phyloP scores from a whole-genome alignment of 2,113 vertebrate genomes.

The Clarias macrocephalus region DNA sequence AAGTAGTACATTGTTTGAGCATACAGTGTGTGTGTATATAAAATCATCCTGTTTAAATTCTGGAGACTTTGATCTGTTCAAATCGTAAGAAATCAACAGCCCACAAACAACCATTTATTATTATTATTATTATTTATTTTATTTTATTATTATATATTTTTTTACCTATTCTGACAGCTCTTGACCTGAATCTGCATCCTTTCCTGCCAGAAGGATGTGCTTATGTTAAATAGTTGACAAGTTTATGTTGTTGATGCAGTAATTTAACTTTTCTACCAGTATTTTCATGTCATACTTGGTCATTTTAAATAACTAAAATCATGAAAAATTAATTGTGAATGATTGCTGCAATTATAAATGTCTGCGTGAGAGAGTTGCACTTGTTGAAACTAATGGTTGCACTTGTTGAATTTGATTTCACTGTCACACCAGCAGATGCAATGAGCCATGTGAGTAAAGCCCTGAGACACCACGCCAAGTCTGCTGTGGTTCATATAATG shows the following conservation, averaged over 20 bases:
- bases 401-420: slow-evolving; percentile 45
- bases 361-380: slow-evolving; percentile 1
- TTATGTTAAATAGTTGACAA: background rate
- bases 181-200: background rate
- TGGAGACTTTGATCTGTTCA: background rate
- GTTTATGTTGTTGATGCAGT: background rate
- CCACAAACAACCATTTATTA: too few relatives aligned
- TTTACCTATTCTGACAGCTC: background rate
- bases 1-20: background rate
- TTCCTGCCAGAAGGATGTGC: background rate
- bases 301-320: background rate
- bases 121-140: too few relatives aligned
- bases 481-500: slow-evolving; percentile 62
- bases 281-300: background rate
- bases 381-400: slow-evolving; percentile 17
- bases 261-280: background rate
- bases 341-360: background rate
- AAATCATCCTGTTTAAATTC: too few relatives aligned
- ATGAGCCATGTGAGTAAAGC: slow-evolving; percentile 24
- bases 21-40: too few relatives aligned
- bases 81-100: background rate
- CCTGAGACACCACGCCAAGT: slow-evolving; percentile 55
- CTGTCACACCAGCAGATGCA: slow-evolving; percentile 41
- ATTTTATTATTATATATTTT: too few relatives aligned
- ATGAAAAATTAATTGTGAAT: background rate